Conservation (phyloP, 1,140 invertebrate genomes). For the Sitodiplosis mosellana region DNA sequence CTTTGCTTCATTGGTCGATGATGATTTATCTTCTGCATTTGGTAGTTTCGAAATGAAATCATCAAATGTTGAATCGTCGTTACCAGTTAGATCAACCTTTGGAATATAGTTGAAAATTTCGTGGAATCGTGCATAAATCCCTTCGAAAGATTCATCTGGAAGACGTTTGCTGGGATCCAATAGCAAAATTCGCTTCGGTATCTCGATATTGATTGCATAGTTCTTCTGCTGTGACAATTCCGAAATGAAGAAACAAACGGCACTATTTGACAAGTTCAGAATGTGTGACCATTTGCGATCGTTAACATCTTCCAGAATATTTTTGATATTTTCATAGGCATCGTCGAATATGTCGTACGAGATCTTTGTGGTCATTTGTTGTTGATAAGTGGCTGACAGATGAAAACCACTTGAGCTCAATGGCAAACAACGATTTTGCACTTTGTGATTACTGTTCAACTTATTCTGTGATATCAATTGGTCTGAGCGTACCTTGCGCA, state of each 20-base stretch:
- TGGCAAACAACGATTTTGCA: constrained; percentile 26
- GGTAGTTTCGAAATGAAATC: background rate
- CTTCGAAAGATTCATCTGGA: constrained; percentile 9
- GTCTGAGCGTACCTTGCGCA: constrained; percentile 34
- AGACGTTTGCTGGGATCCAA: constrained; percentile 14
- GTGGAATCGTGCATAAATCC: constrained; percentile 20
- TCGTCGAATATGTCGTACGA: background rate
- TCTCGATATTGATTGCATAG: constrained; percentile 7
- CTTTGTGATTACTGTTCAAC: constrained; percentile 20
- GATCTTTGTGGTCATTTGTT: constrained; percentile 29
- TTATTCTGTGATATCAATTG: constrained; percentile 36
- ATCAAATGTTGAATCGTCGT: background rate
- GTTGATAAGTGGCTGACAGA: constrained; percentile 27
- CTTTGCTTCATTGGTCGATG: background rate
- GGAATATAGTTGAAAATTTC: constrained; percentile 19
- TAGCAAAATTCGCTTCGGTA: constrained; percentile 18
- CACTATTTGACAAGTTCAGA: too few relatives aligned
- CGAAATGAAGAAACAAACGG: too few relatives aligned
- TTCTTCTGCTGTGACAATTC: background rate
- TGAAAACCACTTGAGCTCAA: constrained; percentile 35
- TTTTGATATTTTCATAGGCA: background rate
- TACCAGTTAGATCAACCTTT: background rate
- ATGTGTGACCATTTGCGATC: too few relatives aligned
- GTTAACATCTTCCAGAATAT: background rate
- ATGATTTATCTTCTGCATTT: background rate